phyloP scores from a whole-genome alignment of 1,140 invertebrate genomes.

The Battus philenor region DNA sequence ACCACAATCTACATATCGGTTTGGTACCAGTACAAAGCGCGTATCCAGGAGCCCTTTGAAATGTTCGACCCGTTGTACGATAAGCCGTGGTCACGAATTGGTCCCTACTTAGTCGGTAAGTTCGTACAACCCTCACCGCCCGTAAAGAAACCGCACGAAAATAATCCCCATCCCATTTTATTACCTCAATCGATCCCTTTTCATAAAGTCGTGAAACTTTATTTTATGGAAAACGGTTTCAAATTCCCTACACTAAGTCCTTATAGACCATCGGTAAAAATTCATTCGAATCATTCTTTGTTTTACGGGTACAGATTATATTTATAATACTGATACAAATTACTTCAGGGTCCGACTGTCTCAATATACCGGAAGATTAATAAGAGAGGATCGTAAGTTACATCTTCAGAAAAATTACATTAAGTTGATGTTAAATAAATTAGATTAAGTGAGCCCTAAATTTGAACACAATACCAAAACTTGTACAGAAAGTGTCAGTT shows the following conservation, averaged over 20 bases:
- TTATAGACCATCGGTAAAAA: background rate
- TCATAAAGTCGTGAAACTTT: constrained; percentile 6
- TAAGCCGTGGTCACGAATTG: constrained; percentile 89
- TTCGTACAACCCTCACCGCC: constrained; percentile 12
- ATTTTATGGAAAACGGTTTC: background rate
- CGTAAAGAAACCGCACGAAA: constrained; percentile 2
- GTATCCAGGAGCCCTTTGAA: constrained; percentile 88
- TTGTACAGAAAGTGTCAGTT: no score
- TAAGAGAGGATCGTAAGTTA: no score
- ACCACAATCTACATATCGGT: constrained; percentile 85
- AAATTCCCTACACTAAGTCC: background rate
- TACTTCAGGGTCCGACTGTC: no score
- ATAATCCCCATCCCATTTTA: constrained; percentile 1
- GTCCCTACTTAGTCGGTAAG: constrained; percentile 85
- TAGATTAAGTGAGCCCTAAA: no score
- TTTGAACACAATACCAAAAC: no score
- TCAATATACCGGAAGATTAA: no score
- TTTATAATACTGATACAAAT: no score
- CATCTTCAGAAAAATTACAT: no score
- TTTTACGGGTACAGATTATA: no score
- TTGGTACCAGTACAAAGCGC: constrained; percentile 84
- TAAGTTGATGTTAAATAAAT: no score
- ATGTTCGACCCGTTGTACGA: constrained; percentile 90
- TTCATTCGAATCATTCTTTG: no score
- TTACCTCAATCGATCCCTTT: constrained; percentile 8